These are phyloP conservation scores for Cataglyphis albicans DNA, from an alignment of 2,888 invertebrate species.

Conservation along the genomic window DNA sequence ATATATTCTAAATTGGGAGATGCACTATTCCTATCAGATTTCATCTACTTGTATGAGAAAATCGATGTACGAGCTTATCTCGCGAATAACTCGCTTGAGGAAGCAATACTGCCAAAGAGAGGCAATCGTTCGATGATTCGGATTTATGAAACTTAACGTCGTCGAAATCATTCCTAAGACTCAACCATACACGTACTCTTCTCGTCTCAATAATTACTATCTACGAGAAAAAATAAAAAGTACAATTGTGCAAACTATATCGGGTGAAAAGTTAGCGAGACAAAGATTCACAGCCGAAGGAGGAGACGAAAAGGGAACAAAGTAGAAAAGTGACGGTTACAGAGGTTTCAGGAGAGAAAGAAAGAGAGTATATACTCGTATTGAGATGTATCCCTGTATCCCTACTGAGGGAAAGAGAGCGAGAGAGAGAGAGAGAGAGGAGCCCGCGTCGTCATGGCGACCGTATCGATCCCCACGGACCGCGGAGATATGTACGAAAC, in stretches of 20 bases:
- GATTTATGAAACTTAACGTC: conserved; percentile 11
- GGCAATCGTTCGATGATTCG: not conserved
- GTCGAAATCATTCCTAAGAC: not conserved
- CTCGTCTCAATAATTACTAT: conserved; percentile 44
- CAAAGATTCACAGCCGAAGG: conserved; percentile 62
- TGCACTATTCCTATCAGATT: not conserved
- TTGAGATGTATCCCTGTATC: conserved; percentile 76
- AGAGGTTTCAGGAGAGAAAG: conserved; percentile 23
- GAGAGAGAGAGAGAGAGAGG: conserved; percentile 60
- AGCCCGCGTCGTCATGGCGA: conserved; percentile 82
- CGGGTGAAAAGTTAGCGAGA: conserved; percentile 60
- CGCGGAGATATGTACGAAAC: conserved; percentile 81
- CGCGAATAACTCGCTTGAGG: not conserved
- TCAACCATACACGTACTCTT: not conserved
- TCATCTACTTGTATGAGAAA: conserved; percentile 6
- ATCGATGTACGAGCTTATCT: conserved; percentile 24
- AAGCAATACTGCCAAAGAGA: not conserved
- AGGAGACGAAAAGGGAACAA: conserved; percentile 39
- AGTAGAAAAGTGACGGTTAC: conserved; percentile 24
- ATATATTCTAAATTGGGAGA: not conserved
- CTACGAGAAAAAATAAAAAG: conserved; percentile 22
- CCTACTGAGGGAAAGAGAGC: conserved; percentile 60
- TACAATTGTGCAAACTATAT: conserved; percentile 15
- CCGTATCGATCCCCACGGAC: conserved; percentile 83
- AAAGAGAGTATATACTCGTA: conserved; percentile 64